These are phyloP conservation scores for Malacoctenus gilli DNA, from an alignment of 2,797 vertebrate genomes.

Conservation along the genomic window DNA sequence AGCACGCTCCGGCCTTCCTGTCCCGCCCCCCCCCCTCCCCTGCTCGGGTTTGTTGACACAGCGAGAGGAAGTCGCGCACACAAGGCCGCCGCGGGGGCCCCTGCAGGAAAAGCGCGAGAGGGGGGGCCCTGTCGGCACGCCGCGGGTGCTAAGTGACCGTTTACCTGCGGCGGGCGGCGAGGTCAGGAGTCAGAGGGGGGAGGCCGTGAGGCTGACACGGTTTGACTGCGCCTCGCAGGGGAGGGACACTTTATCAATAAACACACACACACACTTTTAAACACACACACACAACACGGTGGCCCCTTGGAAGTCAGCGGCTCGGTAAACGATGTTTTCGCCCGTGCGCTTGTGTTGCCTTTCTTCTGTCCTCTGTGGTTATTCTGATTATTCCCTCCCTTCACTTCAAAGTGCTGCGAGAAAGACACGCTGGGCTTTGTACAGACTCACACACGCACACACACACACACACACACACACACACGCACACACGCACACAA, in stretches of 20 bases:
- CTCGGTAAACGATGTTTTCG: slow-evolving; percentile 31
- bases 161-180: slow-evolving; percentile 46
- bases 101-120: slow-evolving; percentile 50
- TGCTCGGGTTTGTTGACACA: slow-evolving; percentile 70
- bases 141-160: slow-evolving; percentile 35
- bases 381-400: slow-evolving; percentile 53
- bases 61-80: slow-evolving; percentile 60
- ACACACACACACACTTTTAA: slow-evolving; percentile 33
- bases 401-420: slow-evolving; percentile 63
- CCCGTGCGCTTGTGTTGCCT: slow-evolving; percentile 13
- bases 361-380: slow-evolving; percentile 50
- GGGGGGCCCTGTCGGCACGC: slow-evolving; percentile 25
- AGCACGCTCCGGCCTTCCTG: slow-evolving; percentile 62
- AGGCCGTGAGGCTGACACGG: slow-evolving; percentile 9
- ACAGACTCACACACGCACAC: slow-evolving; percentile 72
- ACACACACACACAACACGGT: slow-evolving; percentile 30
- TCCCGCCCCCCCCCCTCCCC: too few relatives aligned
- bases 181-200: slow-evolving; percentile 40
- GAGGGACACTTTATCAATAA: slow-evolving; percentile 48
- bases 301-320: slow-evolving; percentile 27
- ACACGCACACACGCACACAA: slow-evolving; percentile 67
- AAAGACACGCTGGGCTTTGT: slow-evolving; percentile 48
- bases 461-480: slow-evolving; percentile 58
- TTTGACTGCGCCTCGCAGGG: slow-evolving; percentile 9
- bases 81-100: slow-evolving; percentile 3